Evolutionary conservation across 2,113 vertebrate genomes (phyloP).

Genomic region (Pseudopipra pipra): DNA sequence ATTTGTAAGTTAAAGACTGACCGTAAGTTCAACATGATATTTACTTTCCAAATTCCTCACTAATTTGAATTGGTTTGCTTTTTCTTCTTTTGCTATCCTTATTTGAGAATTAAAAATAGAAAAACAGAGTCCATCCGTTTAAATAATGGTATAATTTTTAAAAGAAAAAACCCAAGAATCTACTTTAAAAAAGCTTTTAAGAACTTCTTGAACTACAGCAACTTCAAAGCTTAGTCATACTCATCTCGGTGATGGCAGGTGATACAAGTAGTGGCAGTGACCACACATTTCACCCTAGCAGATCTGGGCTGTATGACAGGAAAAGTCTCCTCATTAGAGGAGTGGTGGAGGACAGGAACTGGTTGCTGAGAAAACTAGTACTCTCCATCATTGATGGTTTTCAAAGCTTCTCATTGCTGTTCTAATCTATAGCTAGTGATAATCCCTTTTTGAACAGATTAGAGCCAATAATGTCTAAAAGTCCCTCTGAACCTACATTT

Average conservation of each 20-base stretch:
- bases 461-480: not conserved
- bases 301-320: not conserved
- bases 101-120: not conserved
- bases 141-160: not conserved
- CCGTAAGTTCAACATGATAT: not conserved
- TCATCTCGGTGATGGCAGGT: not conserved
- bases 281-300: accelerated
- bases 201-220: not conserved
- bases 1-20: not conserved
- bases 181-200: not conserved
- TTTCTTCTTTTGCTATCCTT: not conserved
- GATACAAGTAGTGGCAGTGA: not conserved
- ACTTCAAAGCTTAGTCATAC: not conserved
- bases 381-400: not conserved
- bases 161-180: not conserved
- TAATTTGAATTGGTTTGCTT: not conserved
- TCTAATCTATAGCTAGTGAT: not conserved
- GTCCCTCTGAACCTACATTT: not conserved
- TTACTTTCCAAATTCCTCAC: not conserved
- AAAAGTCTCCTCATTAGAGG: not conserved
- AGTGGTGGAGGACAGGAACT: not conserved
- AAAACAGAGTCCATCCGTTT: not conserved
- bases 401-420: not conserved
- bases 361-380: not conserved
- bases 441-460: not conserved